Conservation (phyloP, 1,140 invertebrate genomes). For the Periplaneta americana region DNA sequence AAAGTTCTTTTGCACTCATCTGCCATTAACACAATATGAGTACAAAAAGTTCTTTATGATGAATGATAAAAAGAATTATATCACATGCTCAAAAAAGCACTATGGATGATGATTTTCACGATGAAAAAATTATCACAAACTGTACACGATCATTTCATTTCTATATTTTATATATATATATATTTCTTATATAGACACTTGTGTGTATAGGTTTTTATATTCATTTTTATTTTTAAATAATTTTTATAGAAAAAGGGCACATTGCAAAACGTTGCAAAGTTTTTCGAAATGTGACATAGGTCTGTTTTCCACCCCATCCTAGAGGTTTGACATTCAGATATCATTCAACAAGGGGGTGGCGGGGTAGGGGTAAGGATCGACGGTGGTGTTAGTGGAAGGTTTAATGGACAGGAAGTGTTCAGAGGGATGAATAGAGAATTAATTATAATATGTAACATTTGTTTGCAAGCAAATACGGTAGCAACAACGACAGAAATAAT, state of each 20-base stretch:
- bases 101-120: slow-evolving; percentile 12
- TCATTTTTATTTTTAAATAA: neutral
- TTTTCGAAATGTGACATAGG: slow-evolving; percentile 2
- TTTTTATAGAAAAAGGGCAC: slow-evolving; percentile 8
- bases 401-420: neutral
- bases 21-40: slow-evolving; percentile 1
- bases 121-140: slow-evolving; percentile 17
- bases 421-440: slow-evolving; percentile 5
- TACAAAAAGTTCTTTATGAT: slow-evolving; percentile 13
- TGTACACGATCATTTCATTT: slow-evolving; percentile 15
- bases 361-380: neutral
- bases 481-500: slow-evolving; percentile 5
- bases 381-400: too few relatives aligned
- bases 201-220: slow-evolving; percentile 13
- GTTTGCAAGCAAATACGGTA: slow-evolving; percentile 4
- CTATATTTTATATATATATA: slow-evolving; percentile 9
- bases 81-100: slow-evolving; percentile 20
- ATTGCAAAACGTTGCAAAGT: slow-evolving; percentile 14
- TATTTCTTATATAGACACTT: slow-evolving; percentile 17
- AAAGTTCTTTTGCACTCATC: neutral
- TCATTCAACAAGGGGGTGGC: neutral
- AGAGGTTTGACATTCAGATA: slow-evolving; percentile 11
- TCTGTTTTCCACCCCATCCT: slow-evolving; percentile 14
- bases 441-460: slow-evolving; percentile 2
- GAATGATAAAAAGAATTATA: slow-evolving; percentile 14